Conservation (phyloP, 2,113 vertebrate genomes). For the Panthera tigris region DNA sequence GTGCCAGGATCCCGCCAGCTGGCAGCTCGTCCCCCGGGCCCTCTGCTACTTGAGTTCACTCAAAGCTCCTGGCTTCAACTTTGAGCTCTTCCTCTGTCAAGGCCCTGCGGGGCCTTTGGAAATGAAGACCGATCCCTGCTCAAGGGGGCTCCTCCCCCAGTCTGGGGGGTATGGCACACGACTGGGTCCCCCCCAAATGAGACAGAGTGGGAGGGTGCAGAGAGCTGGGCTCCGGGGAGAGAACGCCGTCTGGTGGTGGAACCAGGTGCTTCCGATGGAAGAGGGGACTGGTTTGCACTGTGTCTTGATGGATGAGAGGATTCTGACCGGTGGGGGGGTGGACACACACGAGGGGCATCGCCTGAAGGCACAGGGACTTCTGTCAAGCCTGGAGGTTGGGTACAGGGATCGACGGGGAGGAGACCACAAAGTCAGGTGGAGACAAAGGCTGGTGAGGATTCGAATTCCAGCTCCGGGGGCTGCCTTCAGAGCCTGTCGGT, state of each 20-base stretch:
- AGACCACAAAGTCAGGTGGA: neutral
- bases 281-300: neutral
- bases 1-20: neutral
- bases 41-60: neutral
- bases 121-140: neutral
- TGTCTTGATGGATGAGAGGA: neutral
- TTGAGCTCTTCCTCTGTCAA: neutral
- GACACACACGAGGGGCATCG: neutral
- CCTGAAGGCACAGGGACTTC: neutral
- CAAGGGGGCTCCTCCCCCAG: neutral
- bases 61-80: neutral
- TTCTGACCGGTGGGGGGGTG: neutral
- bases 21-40: neutral
- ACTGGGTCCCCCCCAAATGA: neutral
- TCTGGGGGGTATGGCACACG: fast-evolving
- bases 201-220: neutral
- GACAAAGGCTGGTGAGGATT: neutral
- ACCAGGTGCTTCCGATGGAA: neutral
- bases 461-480: neutral
- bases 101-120: neutral
- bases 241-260: neutral
- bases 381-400: neutral
- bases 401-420: neutral
- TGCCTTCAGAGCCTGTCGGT: neutral
- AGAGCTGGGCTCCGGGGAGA: neutral